These are phyloP conservation scores for Anarsia innoxiella DNA, from an alignment of 2,888 invertebrate species.

Conservation along the genomic window DNA sequence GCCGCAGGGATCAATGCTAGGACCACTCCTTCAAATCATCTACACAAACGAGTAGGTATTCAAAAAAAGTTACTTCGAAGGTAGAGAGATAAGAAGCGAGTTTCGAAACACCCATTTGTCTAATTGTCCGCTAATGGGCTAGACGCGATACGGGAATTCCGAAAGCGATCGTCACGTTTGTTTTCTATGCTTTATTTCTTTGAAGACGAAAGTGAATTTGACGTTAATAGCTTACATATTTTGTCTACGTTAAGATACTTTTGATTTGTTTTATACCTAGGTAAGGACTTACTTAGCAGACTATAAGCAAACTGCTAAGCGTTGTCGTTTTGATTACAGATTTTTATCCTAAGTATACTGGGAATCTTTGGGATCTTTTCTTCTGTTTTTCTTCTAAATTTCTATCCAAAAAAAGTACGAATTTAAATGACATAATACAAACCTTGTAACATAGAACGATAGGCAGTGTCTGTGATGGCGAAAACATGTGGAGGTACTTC, in stretches of 20 bases:
- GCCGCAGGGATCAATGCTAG: background rate
- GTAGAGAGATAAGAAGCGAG: slow-evolving; percentile 36
- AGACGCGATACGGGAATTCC: slow-evolving; percentile 31
- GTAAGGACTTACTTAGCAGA: too few species aligned
- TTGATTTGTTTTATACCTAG: too few species aligned
- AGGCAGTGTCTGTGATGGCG: slow-evolving; percentile 99
- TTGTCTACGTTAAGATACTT: too few species aligned
- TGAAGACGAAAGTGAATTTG: too few species aligned
- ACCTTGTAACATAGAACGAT: slow-evolving; percentile 99
- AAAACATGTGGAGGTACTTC: slow-evolving; percentile 99
- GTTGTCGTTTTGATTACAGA: too few species aligned
- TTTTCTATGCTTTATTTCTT: too few species aligned
- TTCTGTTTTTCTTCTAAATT: background rate
- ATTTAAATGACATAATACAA: background rate
- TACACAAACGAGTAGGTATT: background rate
- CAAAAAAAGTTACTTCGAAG: slow-evolving; percentile 17
- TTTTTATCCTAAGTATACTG: too few species aligned
- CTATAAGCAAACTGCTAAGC: too few species aligned
- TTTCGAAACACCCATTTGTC: slow-evolving; percentile 40
- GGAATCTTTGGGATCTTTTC: background rate
- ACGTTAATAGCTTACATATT: too few species aligned
- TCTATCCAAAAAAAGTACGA: too few species aligned
- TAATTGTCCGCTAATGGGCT: slow-evolving; percentile 57
- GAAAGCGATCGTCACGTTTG: slow-evolving; percentile 4
- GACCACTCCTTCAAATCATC: background rate